phyloP scores from a whole-genome alignment of 2,113 vertebrate genomes.

The Sisor rabdophorus region DNA sequence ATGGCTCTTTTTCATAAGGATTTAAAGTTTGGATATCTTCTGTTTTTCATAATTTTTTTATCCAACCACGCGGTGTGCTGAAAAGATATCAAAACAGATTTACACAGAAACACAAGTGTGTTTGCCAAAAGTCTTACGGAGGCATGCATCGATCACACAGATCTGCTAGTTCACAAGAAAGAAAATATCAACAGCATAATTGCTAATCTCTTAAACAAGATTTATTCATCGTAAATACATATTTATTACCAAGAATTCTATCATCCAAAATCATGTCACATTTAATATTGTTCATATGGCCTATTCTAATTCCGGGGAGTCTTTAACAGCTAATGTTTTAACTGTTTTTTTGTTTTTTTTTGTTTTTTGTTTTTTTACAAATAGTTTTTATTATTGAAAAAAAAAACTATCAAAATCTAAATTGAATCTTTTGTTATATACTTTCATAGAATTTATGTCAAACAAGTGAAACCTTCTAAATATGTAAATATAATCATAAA shows the following conservation, averaged over 20 bases:
- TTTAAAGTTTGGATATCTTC: background rate
- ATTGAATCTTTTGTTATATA: background rate
- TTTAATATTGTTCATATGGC: constrained; percentile 12
- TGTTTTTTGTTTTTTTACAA: too few species aligned
- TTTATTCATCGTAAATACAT: constrained; percentile 39
- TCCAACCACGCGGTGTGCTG: constrained; percentile 59
- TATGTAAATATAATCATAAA: constrained; percentile 49
- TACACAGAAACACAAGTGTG: constrained; percentile 51
- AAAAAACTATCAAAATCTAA: background rate
- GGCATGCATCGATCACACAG: constrained; percentile 37
- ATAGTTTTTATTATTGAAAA: background rate
- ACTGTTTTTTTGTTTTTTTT: too few species aligned
- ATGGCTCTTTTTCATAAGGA: constrained; percentile 47
- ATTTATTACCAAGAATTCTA: constrained; percentile 24
- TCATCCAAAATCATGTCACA: constrained; percentile 33
- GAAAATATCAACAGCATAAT: constrained; percentile 31
- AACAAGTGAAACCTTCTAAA: background rate
- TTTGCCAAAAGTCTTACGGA: constrained; percentile 51
- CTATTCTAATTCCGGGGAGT: constrained; percentile 12
- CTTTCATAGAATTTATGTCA: background rate
- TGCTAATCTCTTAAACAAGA: constrained; percentile 27
- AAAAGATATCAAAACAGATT: constrained; percentile 51
- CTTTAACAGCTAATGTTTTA: background rate
- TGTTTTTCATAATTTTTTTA: constrained; percentile 36
- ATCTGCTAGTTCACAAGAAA: constrained; percentile 38